phyloP scores from a whole-genome alignment of 2,888 invertebrate species.

The Dryomyza anilis region DNA sequence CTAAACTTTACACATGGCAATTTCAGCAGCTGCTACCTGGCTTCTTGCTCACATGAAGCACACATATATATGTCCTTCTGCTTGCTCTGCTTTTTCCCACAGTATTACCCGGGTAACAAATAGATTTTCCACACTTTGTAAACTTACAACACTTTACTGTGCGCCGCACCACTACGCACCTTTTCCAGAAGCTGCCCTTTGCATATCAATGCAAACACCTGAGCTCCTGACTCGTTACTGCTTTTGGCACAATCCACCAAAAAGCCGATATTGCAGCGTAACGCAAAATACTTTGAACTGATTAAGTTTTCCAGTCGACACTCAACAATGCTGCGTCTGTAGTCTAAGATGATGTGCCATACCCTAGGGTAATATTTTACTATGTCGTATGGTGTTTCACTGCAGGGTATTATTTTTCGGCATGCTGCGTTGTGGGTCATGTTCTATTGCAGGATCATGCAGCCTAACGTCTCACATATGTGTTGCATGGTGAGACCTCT shows the following conservation, averaged over 20 bases:
- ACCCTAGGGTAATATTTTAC: no score
- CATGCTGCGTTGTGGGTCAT: no score
- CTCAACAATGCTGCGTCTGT: background rate
- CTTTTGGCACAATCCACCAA: background rate
- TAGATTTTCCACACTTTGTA: no score
- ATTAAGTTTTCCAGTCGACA: slow-evolving; percentile 10
- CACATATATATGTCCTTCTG: background rate
- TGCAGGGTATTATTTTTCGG: no score
- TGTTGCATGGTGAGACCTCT: no score
- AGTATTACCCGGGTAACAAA: no score
- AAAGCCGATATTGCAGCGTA: no score
- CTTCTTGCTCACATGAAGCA: background rate
- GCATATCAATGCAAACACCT: background rate
- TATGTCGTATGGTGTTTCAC: no score
- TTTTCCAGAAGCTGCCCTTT: background rate
- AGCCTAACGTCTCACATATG: no score
- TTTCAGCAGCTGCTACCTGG: background rate
- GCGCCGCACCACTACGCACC: background rate
- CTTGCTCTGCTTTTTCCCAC: background rate
- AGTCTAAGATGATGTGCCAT: background rate
- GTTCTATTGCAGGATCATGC: no score
- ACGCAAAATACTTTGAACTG: slow-evolving; percentile 15
- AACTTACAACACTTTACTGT: no score
- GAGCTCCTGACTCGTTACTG: background rate
- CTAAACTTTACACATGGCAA: no score